phyloP scores from a whole-genome alignment of 2,113 vertebrate genomes.

The Megaceryle maxima region DNA sequence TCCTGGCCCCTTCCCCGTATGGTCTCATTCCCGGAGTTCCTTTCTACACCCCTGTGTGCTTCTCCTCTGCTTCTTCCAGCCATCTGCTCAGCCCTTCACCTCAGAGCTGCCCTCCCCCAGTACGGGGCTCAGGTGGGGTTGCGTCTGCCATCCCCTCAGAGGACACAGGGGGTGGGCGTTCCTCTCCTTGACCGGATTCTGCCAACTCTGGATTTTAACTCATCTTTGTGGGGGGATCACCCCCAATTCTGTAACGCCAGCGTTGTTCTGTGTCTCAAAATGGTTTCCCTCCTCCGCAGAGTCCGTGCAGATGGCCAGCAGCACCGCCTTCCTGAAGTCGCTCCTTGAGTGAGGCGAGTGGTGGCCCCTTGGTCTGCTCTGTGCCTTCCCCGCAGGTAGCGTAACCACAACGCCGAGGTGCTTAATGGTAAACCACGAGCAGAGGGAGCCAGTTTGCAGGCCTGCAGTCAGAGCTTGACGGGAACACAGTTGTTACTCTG shows the following conservation, averaged over 20 bases:
- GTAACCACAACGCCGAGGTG: background rate
- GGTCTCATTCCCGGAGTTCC: background rate
- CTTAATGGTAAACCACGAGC: background rate
- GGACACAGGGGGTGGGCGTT: background rate
- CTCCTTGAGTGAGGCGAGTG: constrained; percentile 64
- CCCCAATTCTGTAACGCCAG: background rate
- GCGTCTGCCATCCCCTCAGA: background rate
- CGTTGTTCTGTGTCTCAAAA: background rate
- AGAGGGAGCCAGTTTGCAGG: background rate
- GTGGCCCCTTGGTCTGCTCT: background rate
- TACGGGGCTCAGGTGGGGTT: background rate
- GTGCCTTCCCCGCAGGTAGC: accelerated
- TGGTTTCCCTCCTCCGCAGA: constrained; percentile 30
- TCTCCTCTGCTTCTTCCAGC: background rate
- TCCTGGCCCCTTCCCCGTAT: background rate
- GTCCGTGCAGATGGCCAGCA: background rate
- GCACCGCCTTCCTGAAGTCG: constrained; percentile 70
- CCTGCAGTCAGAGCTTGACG: background rate
- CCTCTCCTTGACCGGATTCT: background rate
- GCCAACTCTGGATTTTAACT: background rate
- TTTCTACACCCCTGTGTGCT: background rate
- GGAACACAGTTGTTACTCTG: background rate
- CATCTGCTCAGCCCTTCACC: background rate
- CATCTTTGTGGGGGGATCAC: accelerated
- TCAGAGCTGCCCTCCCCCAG: background rate